Base-by-base conservation (phyloP, 2,888 invertebrate species). In the Thalpophila matura region DNA sequence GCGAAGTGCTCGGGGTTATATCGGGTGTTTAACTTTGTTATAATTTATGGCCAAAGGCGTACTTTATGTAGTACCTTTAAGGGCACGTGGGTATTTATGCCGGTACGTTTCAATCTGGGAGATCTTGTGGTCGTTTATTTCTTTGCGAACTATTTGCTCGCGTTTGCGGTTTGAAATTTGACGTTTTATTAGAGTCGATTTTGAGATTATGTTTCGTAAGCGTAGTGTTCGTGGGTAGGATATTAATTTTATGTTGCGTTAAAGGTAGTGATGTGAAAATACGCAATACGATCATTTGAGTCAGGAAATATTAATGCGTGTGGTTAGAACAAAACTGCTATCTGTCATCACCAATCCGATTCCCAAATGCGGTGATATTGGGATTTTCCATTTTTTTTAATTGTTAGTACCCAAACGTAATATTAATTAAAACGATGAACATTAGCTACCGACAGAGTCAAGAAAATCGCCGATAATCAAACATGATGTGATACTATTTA, bases 11-110 rank as follows among this genome's bases (percentile, higher is more conserved):
- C 51, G 54, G 24, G 35, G 51, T 55, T 66, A 45, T 59, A 64
- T 50, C 53, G 55, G 58, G 60, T 61, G 64, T 72, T 66, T 67
- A 74, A 65, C 59, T 66, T 67, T 86, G 85, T 86, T 89, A 89
- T 93, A 91, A 93, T 94, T 93, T 94, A 94, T 91, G 74, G 85
- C 89, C 79, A 16, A 59, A 73, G 86, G 93, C 91, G 89, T 86
- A 86, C 76, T 77, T 78, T 78, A 75, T 78, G 85, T 87, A 83
- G 83, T 81, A 79, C 83, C 84, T 89, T 88, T 86, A 86, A 87
- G 87, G 89, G 90, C 92, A 89, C 90, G 90, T 91, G 91, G 87
- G 85, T 87, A 91, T 92, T 93, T 93, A 93, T 92, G 88, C 81
- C 77, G 79, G 83, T 86, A 93, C 88, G 87, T 88, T 92, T 93